Conservation (phyloP, 2,888 invertebrate genomes). For the Diarsia mendica region DNA sequence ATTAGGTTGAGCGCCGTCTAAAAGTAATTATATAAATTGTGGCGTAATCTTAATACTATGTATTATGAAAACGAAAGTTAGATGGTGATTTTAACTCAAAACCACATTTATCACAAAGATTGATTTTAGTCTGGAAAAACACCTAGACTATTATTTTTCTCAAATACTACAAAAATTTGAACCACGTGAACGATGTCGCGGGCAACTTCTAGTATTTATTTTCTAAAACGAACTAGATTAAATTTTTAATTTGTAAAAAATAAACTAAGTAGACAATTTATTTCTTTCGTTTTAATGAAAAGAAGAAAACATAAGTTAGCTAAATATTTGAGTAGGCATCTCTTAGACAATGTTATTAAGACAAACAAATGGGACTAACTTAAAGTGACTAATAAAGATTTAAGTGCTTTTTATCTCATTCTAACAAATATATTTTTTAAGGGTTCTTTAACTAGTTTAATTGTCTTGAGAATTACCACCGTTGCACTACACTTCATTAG, state of each 20-base stretch:
- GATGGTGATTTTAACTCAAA: neutral
- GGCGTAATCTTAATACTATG: neutral
- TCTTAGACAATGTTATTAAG: conserved; percentile 5
- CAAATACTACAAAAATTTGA: neutral
- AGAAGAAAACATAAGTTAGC: neutral
- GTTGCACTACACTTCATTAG: too few species aligned
- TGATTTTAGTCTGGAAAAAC: neutral
- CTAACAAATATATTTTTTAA: neutral
- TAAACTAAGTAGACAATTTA: neutral
- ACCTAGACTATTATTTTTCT: neutral
- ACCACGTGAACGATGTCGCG: neutral
- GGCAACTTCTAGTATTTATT: neutral
- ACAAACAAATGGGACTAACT: conserved; percentile 4
- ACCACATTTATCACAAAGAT: neutral
- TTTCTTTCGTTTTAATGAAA: neutral
- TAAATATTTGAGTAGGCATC: neutral
- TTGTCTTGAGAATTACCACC: too few species aligned
- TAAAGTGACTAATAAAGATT: conserved; percentile 16
- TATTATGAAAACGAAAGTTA: neutral
- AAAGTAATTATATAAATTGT: neutral
- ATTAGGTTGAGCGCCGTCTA: neutral
- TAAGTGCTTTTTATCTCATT: conserved; percentile 12
- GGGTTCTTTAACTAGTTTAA: neutral
- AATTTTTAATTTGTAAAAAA: neutral
- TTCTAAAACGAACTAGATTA: neutral